Evolutionary conservation across 1,140 invertebrate genomes (phyloP).

Genomic region (Hylaeus volcanicus): DNA sequence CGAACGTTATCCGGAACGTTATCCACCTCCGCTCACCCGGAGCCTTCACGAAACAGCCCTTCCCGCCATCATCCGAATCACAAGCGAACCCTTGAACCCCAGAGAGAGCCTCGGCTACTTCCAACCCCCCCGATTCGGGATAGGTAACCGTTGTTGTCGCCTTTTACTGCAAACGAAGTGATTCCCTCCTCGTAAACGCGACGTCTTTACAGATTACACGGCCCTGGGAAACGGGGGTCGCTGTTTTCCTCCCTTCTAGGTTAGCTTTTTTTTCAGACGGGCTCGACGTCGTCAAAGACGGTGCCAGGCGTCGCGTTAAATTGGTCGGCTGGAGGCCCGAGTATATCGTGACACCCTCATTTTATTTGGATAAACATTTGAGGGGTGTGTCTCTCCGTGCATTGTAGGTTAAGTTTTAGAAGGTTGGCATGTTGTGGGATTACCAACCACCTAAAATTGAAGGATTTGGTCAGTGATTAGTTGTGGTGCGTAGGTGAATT

Average conservation of each 20-base stretch:
- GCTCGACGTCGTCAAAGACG: too few species aligned
- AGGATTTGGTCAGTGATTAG: too few species aligned
- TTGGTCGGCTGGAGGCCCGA: background rate
- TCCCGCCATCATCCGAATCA: constrained; percentile 66
- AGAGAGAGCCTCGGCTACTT: constrained; percentile 22
- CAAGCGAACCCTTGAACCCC: constrained; percentile 67
- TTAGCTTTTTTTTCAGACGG: constrained; percentile 2
- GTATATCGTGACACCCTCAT: background rate
- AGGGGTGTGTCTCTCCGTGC: too few species aligned
- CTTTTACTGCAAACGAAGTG: constrained; percentile 81
- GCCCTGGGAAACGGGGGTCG: constrained; percentile 13
- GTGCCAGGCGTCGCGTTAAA: background rate
- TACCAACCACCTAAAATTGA: too few species aligned
- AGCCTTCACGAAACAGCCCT: constrained; percentile 60
- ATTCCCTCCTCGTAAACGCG: constrained; percentile 80
- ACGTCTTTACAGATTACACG: constrained; percentile 73
- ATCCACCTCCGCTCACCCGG: constrained; percentile 69
- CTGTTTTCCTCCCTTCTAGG: constrained; percentile 27
- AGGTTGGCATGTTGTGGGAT: too few species aligned
- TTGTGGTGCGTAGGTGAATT: too few species aligned
- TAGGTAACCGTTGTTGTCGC: constrained; percentile 72
- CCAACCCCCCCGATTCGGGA: constrained; percentile 40
- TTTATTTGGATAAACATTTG: background rate
- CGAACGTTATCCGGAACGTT: constrained; percentile 76
- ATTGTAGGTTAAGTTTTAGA: too few species aligned